Base-by-base conservation (phyloP, 2,113 vertebrate species). In the Atherinomorus stipes region DNA sequence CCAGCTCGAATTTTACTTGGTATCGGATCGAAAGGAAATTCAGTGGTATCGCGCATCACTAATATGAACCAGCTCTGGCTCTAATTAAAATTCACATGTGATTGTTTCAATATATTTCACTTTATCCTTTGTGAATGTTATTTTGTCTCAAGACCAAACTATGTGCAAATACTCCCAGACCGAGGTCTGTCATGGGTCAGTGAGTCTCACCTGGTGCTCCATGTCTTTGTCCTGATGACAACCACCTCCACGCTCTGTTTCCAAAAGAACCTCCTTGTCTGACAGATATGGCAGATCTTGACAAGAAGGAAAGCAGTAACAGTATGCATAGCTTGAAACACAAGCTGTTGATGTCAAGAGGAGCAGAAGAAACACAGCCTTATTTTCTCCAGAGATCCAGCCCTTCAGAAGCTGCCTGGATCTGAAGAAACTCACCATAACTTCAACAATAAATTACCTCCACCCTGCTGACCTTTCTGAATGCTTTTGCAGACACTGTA, bases 401-500 rank as follows among this genome's bases (percentile, higher is more conserved):
- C 45, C 64, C 25, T 70, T 28, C 75, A 62, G 44, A 71, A 63
- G 74, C 28, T 51, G 74, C 28, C 26, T 64, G 26, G 19, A 67
- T 45, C 57, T 63, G 34, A 71, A 51, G 44, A 71, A 76, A 52
- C 49, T 71, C 16, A 18, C 42, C 31, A 63, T 22, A 18, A 64
- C 22, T 59, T 80, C 49, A 60, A 71, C 51, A 11, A 71, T 42
- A 80, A 42, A 72, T 87, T 76, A 56, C 49, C 66, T 76, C 78
- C 71, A 71, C 78, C 83, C 81, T 38, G 42, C 42, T 71, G 52
- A 71, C 56, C 21, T 58, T 59, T 28, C 31, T 83, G 78, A 92
- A 65, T 51, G 70, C 57, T 93, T 91, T 76, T 25, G 66, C 91
- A 91, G 90, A 80, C 71, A 57, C 42, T 68, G n/a, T 34, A 53